These are phyloP conservation scores for Caenorhabditis brenneri DNA, from an alignment of 1,140 invertebrate species.

Conservation along the genomic window DNA sequence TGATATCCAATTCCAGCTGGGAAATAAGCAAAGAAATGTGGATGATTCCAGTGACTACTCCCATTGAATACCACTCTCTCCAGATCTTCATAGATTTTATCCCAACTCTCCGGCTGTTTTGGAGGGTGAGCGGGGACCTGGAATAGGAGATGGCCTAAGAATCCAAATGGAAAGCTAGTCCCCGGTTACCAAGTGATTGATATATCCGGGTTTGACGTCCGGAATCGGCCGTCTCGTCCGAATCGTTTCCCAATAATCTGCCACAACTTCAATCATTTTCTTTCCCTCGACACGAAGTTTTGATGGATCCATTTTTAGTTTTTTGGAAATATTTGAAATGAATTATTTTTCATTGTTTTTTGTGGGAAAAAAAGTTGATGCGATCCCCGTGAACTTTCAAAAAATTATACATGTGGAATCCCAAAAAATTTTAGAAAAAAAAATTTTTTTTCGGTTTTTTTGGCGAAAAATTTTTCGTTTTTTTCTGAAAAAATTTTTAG, in stretches of 20 bases:
- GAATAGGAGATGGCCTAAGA: too few relatives aligned
- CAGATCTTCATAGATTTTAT: constrained; percentile 74
- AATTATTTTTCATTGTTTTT: too few relatives aligned
- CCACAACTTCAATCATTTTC: constrained; percentile 72
- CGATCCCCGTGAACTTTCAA: too few relatives aligned
- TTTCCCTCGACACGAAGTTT: constrained; percentile 72
- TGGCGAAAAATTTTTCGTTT: too few relatives aligned
- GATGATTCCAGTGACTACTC: constrained; percentile 91
- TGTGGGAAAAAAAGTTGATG: too few relatives aligned
- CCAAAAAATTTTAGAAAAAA: too few relatives aligned
- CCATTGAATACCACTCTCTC: constrained; percentile 75
- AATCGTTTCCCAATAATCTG: constrained; percentile 77
- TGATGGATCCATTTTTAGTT: constrained; percentile 71
- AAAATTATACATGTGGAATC: too few relatives aligned
- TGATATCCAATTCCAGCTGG: constrained; percentile 93
- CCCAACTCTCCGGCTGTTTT: constrained; percentile 72
- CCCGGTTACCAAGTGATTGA: constrained; percentile 73
- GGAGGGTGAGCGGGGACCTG: constrained; percentile 72
- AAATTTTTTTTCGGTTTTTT: too few relatives aligned
- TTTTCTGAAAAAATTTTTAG: too few relatives aligned
- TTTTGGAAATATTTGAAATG: not conserved
- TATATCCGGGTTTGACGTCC: constrained; percentile 75
- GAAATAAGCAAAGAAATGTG: constrained; percentile 91
- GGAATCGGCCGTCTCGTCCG: constrained; percentile 76
- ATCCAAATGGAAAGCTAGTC: constrained; percentile 57